These are phyloP conservation scores for Etia nguti DNA, from an alignment of 2,113 vertebrate species.

Conservation along the genomic window DNA sequence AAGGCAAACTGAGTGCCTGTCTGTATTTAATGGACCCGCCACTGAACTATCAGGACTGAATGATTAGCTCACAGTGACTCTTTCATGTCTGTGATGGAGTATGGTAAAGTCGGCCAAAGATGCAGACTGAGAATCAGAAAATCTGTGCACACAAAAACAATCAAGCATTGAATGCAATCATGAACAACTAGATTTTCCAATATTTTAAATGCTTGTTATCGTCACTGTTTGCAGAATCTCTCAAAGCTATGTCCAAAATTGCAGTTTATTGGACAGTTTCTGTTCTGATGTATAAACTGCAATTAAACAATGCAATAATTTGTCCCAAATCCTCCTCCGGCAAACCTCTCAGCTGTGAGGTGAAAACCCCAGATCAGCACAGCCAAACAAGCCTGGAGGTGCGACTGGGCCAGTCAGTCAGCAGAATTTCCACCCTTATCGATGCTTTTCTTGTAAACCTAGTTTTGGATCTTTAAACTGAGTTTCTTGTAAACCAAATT, in stretches of 20 bases:
- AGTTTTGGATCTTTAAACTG: accelerated
- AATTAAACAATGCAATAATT: background rate
- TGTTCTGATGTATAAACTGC: background rate
- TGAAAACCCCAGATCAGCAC: background rate
- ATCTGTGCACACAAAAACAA: background rate
- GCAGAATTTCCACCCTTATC: background rate
- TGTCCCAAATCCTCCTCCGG: background rate
- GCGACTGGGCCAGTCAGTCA: accelerated
- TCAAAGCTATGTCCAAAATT: background rate
- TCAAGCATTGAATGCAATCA: background rate
- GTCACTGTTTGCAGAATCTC: background rate
- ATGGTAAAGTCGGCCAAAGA: background rate
- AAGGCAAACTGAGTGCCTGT: background rate
- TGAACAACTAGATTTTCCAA: background rate
- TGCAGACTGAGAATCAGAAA: background rate
- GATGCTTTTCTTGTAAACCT: background rate
- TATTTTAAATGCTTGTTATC: background rate
- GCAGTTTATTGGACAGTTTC: background rate
- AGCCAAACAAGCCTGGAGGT: background rate
- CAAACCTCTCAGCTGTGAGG: background rate
- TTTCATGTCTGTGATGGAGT: background rate
- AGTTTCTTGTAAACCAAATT: background rate
- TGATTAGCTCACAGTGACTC: background rate
- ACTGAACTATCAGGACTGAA: background rate
- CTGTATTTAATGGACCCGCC: background rate